Conservation (phyloP, 2,113 vertebrate genomes). For the Callorhinus ursinus region DNA sequence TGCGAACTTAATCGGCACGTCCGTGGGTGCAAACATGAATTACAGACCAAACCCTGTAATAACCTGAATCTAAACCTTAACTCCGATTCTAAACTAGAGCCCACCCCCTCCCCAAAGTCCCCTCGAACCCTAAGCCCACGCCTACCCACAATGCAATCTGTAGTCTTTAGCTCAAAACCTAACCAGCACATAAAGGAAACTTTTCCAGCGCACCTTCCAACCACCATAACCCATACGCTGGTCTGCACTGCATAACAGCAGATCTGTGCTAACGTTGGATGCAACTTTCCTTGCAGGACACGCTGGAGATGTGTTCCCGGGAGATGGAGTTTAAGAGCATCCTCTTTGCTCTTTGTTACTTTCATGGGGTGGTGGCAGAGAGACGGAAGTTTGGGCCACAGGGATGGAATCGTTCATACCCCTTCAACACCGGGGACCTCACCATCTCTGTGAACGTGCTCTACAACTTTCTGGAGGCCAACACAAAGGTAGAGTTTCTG, state of each 20-base stretch:
- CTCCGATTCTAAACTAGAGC: not conserved
- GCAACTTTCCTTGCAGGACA: slow-evolving; percentile 88
- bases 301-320: slow-evolving; percentile 93
- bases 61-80: not conserved
- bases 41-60: not conserved
- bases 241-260: rapidly evolving
- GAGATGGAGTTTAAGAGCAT: slow-evolving; percentile 97
- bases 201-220: rapidly evolving
- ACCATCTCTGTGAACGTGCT: slow-evolving; percentile 95
- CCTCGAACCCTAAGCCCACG: not conserved
- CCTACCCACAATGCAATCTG: rapidly evolving
- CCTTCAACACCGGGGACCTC: slow-evolving; percentile 95
- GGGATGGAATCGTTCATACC: slow-evolving; percentile 96
- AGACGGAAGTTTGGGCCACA: slow-evolving; percentile 95
- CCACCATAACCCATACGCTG: rapidly evolving
- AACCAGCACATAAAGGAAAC: not conserved
- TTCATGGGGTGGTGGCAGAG: slow-evolving; percentile 95
- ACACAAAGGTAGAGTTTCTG: slow-evolving; percentile 88
- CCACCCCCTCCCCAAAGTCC: not conserved
- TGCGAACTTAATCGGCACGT: not conserved
- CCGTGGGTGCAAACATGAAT: not conserved
- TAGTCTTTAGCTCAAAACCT: not conserved
- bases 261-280: not conserved
- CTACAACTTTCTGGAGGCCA: slow-evolving; percentile 95
- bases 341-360: slow-evolving; percentile 95